phyloP scores from a whole-genome alignment of 2,797 vertebrate species.

The Mareca penelope region DNA sequence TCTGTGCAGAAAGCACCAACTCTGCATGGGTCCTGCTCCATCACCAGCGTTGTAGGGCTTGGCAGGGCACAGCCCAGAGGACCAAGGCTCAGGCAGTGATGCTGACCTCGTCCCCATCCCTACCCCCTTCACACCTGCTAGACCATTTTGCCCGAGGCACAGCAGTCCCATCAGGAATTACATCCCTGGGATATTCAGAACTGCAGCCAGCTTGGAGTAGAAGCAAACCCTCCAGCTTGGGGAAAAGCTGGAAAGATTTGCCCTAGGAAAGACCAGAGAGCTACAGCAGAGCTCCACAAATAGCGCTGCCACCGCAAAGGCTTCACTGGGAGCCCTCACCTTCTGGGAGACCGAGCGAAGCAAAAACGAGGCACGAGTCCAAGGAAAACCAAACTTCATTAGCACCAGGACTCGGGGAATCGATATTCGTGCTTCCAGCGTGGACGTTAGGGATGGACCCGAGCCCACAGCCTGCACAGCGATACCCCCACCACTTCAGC shows the following conservation, averaged over 20 bases:
- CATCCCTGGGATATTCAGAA: accelerated
- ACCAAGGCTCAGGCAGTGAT: background rate
- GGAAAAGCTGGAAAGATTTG: background rate
- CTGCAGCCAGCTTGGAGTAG: accelerated
- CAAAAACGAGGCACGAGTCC: background rate
- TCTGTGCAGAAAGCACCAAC: background rate
- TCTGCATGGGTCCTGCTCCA: background rate
- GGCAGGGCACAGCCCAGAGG: background rate
- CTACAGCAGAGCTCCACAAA: background rate
- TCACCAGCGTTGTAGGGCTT: background rate
- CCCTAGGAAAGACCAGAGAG: background rate
- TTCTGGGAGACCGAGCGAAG: accelerated
- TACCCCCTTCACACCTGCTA: background rate
- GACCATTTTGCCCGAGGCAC: background rate
- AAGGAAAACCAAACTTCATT: background rate
- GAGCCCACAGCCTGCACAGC: background rate
- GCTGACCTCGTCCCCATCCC: background rate
- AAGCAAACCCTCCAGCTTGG: background rate
- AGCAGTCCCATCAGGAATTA: background rate
- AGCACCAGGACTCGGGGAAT: background rate
- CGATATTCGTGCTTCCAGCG: background rate
- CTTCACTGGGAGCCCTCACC: background rate
- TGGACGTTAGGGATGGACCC: background rate
- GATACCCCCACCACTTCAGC: background rate
- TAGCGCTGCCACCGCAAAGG: background rate